Evolutionary conservation across 2,797 vertebrate species (phyloP).

Genomic region (Myripristis jacobus): DNA sequence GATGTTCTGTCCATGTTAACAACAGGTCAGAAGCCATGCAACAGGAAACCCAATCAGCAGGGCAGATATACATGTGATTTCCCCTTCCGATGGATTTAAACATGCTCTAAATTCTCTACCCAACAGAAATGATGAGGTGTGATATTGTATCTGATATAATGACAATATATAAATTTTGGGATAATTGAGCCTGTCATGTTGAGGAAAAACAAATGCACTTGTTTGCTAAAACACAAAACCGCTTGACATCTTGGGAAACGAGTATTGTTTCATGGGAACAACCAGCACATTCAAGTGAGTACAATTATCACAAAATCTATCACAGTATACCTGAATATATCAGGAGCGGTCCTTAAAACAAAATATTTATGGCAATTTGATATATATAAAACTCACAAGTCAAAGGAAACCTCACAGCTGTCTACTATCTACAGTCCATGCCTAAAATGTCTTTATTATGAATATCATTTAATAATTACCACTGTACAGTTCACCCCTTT

Average conservation of each 20-base stretch:
- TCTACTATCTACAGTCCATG: neutral
- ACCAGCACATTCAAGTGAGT: no score
- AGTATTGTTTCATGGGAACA: neutral
- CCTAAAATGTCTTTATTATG: neutral
- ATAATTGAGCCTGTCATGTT: no score
- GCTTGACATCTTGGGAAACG: neutral
- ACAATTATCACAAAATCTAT: neutral
- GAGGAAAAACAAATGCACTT: neutral
- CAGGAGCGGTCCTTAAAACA: neutral
- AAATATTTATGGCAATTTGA: slow-evolving; percentile 1
- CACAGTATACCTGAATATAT: neutral
- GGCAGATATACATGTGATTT: neutral
- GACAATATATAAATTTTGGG: no score
- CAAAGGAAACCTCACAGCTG: neutral
- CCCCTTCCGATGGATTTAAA: neutral
- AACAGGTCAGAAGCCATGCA: slow-evolving; percentile 33
- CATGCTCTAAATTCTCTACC: neutral
- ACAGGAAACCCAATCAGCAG: slow-evolving; percentile 38
- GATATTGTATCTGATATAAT: neutral
- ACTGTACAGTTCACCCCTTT: no score
- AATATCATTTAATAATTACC: no score
- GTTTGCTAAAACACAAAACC: neutral
- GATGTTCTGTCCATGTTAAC: slow-evolving; percentile 37
- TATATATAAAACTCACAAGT: neutral
- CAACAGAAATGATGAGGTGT: neutral